A percentile compares a stretch with the other conserved stretches of the same genome.
These are phyloP conservation scores for Clitarchus hookeri DNA, from an alignment of 2,888 invertebrate species.

Conservation along the genomic window DNA sequence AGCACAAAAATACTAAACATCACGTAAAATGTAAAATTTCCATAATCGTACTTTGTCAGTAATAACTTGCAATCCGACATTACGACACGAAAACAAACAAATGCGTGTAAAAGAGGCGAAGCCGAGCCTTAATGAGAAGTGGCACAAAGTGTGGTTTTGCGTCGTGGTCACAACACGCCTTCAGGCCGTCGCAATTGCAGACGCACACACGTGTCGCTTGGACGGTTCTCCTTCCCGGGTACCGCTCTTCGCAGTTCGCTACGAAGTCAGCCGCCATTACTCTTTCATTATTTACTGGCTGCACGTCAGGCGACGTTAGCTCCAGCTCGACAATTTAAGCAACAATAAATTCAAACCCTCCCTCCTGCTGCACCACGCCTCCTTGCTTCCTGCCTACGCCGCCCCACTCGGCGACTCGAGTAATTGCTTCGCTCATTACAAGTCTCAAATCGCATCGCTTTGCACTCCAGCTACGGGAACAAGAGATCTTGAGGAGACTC, in stretches of 20 bases:
- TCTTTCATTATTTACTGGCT: conserved; percentile 14
- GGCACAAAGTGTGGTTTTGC: too few relatives aligned
- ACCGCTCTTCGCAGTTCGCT: not conserved
- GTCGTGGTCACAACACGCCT: too few relatives aligned
- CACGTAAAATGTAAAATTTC: too few relatives aligned
- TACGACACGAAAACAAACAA: too few relatives aligned
- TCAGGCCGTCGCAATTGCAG: too few relatives aligned
- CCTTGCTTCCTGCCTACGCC: not conserved
- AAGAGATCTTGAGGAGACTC: not conserved
- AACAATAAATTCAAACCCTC: not conserved
- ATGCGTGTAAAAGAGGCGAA: too few relatives aligned
- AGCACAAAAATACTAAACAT: too few relatives aligned
- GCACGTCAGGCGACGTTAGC: conserved; percentile 7
- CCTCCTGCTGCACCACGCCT: not conserved
- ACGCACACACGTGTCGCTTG: too few relatives aligned
- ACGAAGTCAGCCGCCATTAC: not conserved
- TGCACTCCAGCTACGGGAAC: not conserved
- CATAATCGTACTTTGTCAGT: too few relatives aligned
- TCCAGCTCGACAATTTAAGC: not conserved
- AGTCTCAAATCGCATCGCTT: not conserved
- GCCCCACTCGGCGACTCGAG: not conserved
- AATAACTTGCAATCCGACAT: too few relatives aligned
- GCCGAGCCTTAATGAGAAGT: too few relatives aligned
- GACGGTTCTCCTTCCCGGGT: too few relatives aligned
- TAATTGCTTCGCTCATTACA: conserved; percentile 6